Evolutionary conservation across 2,113 vertebrate genomes (phyloP).

Genomic region (Hymenochirus boettgeri): DNA sequence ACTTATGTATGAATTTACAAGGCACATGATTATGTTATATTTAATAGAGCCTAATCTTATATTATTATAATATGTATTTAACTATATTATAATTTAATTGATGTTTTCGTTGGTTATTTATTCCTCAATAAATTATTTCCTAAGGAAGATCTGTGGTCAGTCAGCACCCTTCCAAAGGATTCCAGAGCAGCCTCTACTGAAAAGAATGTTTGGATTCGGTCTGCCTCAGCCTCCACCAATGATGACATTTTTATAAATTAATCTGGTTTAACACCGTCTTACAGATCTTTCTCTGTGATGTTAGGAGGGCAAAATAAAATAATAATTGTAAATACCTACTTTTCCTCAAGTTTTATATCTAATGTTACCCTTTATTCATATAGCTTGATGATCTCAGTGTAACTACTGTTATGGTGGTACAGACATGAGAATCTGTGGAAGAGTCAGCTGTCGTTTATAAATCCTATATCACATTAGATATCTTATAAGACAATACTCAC

Average conservation of each 20-base stretch:
- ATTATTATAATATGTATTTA: neutral
- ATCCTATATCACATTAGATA: too few relatives aligned
- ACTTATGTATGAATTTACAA: neutral
- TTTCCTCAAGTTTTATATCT: too few relatives aligned
- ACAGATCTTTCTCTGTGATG: too few relatives aligned
- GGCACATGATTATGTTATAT: too few relatives aligned
- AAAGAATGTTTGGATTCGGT: conserved; percentile 9
- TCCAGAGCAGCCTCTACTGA: conserved; percentile 16
- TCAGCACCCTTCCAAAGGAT: conserved; percentile 34
- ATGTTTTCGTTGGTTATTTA: conserved; percentile 20
- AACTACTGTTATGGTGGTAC: too few relatives aligned
- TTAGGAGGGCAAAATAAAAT: too few relatives aligned
- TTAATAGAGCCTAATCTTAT: neutral
- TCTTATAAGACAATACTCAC: too few relatives aligned
- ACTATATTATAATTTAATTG: neutral
- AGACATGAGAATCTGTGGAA: too few relatives aligned
- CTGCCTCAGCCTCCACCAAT: conserved; percentile 10
- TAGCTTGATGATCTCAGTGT: too few relatives aligned
- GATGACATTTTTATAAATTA: conserved; percentile 35
- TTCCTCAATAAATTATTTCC: conserved; percentile 37
- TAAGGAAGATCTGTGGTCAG: conserved; percentile 10
- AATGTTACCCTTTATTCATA: too few relatives aligned
- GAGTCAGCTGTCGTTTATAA: too few relatives aligned
- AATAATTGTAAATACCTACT: too few relatives aligned
- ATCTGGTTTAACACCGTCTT: neutral